Conservation (phyloP, 92 coral and sea anemone genomes). For the Epizoanthus stellaris region DNA sequence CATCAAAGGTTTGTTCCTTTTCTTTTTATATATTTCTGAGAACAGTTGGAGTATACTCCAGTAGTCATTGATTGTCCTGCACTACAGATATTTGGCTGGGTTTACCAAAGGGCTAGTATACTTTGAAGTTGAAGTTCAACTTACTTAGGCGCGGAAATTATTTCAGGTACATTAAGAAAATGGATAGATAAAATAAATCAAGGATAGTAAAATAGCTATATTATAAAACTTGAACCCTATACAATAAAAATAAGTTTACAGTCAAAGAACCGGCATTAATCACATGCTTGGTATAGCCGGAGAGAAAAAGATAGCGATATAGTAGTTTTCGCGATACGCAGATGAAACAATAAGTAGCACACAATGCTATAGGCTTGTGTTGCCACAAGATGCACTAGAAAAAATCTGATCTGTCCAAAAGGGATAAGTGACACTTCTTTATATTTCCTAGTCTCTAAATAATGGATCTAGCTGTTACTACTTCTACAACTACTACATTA, state of each 20-base stretch:
- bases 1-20: slow-evolving; percentile 51
- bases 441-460: not conserved
- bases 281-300: slow-evolving; percentile 6
- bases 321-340: not conserved
- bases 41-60: not conserved
- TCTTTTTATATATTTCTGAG: not conserved
- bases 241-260: not conserved
- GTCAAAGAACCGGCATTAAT: slow-evolving; percentile 24
- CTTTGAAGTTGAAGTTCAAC: not conserved
- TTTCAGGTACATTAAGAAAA: not conserved
- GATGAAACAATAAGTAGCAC: not conserved
- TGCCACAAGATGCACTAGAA: too few species aligned
- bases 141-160: not conserved
- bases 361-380: too few species aligned
- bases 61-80: not conserved
- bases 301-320: slow-evolving; percentile 23
- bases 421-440: not conserved
- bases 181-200: not conserved
- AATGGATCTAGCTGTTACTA: too few species aligned
- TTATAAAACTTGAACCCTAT: not conserved
- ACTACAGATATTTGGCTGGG: not conserved
- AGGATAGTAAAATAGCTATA: not conserved
- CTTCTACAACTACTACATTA: too few species aligned
- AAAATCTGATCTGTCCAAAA: too few species aligned
- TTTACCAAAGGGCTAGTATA: not conserved